Base-by-base conservation (phyloP, 2,113 vertebrate genomes). In the Cariama cristata region DNA sequence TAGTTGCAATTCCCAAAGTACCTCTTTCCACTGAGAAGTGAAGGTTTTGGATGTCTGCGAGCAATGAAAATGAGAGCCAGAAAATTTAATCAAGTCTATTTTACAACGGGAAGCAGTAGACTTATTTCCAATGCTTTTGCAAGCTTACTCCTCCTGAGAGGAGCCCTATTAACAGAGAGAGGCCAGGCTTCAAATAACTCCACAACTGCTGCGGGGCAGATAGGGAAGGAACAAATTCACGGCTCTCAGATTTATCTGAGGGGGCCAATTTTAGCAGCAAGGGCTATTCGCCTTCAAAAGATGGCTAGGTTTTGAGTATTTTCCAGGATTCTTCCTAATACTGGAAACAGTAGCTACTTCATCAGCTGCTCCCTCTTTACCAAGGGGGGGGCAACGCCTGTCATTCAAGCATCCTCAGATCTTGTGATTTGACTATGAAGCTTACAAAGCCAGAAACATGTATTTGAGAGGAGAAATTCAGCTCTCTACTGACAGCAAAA, bases 11-110 rank as follows among this genome's bases (percentile, higher is more conserved):
- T 95, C 94, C 79, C 69, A 28, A 22, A 4, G 2, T 44, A 81
- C 79, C 58, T 74, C 68, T 67, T 86, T 94, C 73, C 73, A 89
- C 79, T 52, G 33, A 71, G 42, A 93, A 91, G 83, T 32, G 44
- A 77, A 87, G 87, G 72, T 62, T 92, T 89, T 92, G 63, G 72
- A 86, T 80, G 82, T 92, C 88, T 94, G 60, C 2, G 0, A 94
- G 95, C 60, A 64, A 85, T n/a, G 76, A 87, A 88, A 85, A 62
- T 86, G 79, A 93, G 86, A 89, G 60, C 30, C 82, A 93, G 73
- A 93, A 96, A 92, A 92, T 96, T 96, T 95, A 93, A 95, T 95
- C 94, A 95, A 95, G 85, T 59, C 75, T 86, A 40, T 91, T 95
- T 95, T 94, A 93, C 56, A 88, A 64, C 82, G 95, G 88, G 90